Percentiles rank a stretch among this genome's conserved stretches.
phyloP scores from a whole-genome alignment of 2,797 vertebrate genomes.

The Microctenopoma steveboyesi region DNA sequence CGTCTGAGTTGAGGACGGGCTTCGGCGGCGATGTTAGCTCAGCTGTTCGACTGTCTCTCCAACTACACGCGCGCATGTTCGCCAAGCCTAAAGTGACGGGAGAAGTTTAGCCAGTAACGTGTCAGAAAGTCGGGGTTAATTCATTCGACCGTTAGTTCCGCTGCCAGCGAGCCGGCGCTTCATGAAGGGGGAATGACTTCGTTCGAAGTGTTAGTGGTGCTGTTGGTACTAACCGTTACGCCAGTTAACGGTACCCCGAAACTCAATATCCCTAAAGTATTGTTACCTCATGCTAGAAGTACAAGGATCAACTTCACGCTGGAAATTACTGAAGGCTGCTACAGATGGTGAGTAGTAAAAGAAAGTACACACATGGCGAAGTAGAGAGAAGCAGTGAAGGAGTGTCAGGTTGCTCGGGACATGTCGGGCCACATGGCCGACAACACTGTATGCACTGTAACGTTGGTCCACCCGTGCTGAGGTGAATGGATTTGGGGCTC shows the following conservation, averaged over 20 bases:
- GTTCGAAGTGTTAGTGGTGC: not conserved
- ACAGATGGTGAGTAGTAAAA: conserved; percentile 91
- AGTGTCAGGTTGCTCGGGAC: conserved; percentile 37
- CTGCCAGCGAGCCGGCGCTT: not conserved
- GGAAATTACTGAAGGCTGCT: conserved; percentile 94
- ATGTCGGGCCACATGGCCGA: conserved; percentile 44
- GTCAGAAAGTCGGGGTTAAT: conserved; percentile 22
- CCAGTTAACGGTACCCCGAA: conserved; percentile 77
- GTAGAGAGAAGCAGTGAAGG: not conserved
- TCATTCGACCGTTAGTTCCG: conserved; percentile 23
- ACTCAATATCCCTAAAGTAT: conserved; percentile 93
- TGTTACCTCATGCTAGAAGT: conserved; percentile 90
- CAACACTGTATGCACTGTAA: not conserved
- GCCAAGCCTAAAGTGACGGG: conserved; percentile 19
- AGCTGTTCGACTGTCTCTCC: not conserved
- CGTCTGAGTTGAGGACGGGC: conserved; percentile 26
- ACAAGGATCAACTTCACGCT: conserved; percentile 93
- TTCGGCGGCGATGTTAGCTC: conserved; percentile 30
- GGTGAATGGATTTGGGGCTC: not conserved
- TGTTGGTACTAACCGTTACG: conserved; percentile 15
- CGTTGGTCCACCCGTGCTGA: no score
- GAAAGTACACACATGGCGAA: no score
- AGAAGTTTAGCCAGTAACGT: conserved; percentile 23
- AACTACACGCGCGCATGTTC: not conserved
- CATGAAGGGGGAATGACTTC: conserved; percentile 57